A percentile compares a stretch with the other conserved stretches of the same genome.
These are phyloP conservation scores for Teleogryllus oceanicus DNA, from an alignment of 2,888 invertebrate species.

Conservation along the genomic window DNA sequence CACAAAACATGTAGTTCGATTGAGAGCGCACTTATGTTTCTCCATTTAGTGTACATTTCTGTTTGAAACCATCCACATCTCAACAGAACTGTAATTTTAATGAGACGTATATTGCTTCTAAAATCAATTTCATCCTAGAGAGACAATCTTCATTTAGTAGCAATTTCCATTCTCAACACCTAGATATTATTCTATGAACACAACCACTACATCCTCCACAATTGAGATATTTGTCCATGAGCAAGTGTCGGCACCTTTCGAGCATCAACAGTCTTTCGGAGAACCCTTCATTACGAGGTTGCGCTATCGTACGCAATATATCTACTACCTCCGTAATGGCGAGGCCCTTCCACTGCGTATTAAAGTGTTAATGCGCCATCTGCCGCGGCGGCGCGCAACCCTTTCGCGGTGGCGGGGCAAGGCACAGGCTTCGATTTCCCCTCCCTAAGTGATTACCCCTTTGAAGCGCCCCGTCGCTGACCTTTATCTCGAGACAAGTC, in stretches of 20 bases:
- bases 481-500: no score
- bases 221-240: neutral
- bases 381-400: neutral
- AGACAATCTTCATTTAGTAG: no score
- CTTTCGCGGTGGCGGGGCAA: neutral
- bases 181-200: no score
- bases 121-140: no score
- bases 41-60: no score
- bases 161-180: no score
- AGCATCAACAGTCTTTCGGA: neutral
- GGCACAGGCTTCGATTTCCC: neutral
- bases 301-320: neutral
- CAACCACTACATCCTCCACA: neutral
- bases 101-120: no score
- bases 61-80: no score
- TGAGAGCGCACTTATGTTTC: no score
- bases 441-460: neutral
- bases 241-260: neutral
- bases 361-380: neutral
- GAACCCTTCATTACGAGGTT: conserved; percentile 18
- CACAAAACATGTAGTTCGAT: no score
- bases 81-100: no score
- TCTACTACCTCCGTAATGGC: neutral
- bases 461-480: neutral
- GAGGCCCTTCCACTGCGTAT: neutral